Evolutionary conservation across 1,140 invertebrate species (phyloP).

Genomic region (Heliconius hermathena): DNA sequence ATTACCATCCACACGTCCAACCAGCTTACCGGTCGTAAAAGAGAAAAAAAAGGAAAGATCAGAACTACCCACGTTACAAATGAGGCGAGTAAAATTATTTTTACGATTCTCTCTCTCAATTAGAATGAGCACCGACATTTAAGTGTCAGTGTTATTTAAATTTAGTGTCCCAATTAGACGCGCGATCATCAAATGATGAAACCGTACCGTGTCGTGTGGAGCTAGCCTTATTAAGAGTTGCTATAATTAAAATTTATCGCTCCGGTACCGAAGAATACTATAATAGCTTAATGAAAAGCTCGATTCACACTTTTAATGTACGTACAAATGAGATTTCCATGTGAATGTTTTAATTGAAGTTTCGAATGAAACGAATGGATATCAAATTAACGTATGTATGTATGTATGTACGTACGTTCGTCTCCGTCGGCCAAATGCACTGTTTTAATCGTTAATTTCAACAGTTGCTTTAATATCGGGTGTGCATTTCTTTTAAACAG

Average conservation of each 20-base stretch:
- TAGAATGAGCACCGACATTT: constrained; percentile 69
- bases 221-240: constrained; percentile 77
- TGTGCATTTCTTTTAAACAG: constrained; percentile 4
- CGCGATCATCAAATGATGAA: constrained; percentile 76
- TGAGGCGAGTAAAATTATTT: constrained; percentile 79
- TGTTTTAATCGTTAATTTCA: constrained; percentile 16
- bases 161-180: constrained; percentile 79
- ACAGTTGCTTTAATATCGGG: constrained; percentile 8
- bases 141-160: constrained; percentile 80
- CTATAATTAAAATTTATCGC: constrained; percentile 79
- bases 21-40: constrained; percentile 65
- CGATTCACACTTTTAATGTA: constrained; percentile 44
- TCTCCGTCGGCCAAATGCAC: constrained; percentile 4
- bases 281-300: constrained; percentile 54
- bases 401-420: background rate
- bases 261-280: constrained; percentile 57
- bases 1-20: constrained; percentile 61
- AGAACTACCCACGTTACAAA: constrained; percentile 73
- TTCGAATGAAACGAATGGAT: constrained; percentile 20
- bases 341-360: constrained; percentile 34
- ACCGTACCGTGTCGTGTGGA: constrained; percentile 68
- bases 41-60: constrained; percentile 63
- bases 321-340: constrained; percentile 33
- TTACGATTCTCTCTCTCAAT: constrained; percentile 80
- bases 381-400: constrained; percentile 16